phyloP scores from a whole-genome alignment of 1,140 invertebrate genomes.

The Brachionus koreanus region DNA sequence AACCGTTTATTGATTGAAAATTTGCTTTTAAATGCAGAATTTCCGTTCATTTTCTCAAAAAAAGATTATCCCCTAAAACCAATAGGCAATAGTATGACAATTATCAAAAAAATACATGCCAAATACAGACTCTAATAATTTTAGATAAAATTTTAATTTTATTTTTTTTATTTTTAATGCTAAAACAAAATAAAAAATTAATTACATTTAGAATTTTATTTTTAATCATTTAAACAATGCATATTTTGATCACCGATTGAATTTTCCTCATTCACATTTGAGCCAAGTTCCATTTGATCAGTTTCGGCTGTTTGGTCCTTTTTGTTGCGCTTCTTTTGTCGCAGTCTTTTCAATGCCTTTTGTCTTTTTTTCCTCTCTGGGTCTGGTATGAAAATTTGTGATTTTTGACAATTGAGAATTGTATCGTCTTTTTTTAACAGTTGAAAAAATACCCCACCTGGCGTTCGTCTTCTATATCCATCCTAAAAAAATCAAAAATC shows the following conservation, averaged over 20 bases:
- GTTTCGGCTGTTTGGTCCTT: not conserved
- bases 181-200: constrained; percentile 3
- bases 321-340: not conserved
- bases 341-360: constrained; percentile 14
- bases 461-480: constrained; percentile 72
- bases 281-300: not conserved
- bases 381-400: constrained; percentile 29
- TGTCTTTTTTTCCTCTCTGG: not conserved
- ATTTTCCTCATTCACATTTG: not conserved
- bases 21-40: constrained; percentile 17
- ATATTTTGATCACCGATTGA: not conserved
- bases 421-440: constrained; percentile 68
- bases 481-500: constrained; percentile 62
- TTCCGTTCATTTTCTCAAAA: constrained; percentile 28
- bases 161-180: not conserved
- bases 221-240: constrained; percentile 10
- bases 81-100: not conserved
- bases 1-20: not conserved
- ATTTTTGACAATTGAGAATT: constrained; percentile 33
- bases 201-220: not conserved
- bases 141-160: not conserved
- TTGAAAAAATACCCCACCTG: constrained; percentile 76
- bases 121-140: constrained; percentile 8
- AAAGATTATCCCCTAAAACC: not conserved
- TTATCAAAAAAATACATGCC: constrained; percentile 1